Percentiles rank a stretch among this genome's conserved stretches.
phyloP scores from a whole-genome alignment of 2,888 invertebrate species.

The Oligia strigilis region DNA sequence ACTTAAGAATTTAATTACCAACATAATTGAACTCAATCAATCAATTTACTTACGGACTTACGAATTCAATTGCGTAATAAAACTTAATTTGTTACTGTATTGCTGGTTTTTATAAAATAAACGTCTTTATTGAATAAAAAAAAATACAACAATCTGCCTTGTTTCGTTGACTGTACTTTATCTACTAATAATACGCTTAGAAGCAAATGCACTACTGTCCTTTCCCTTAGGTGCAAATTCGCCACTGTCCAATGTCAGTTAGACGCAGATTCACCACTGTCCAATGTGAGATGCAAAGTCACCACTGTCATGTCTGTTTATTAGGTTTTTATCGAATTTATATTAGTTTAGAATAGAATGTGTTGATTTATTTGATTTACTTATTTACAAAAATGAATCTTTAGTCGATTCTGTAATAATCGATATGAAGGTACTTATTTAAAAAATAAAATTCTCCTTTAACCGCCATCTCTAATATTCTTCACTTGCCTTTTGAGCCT shows the following conservation, averaged over 20 bases:
- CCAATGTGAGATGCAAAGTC: slow-evolving; percentile 29
- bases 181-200: slow-evolving; percentile 1
- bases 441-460: no score
- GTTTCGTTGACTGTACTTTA: slow-evolving; percentile 27
- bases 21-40: not conserved
- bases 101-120: slow-evolving; percentile 12
- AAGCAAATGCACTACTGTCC: slow-evolving; percentile 16
- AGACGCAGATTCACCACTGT: slow-evolving; percentile 17
- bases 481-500: no score
- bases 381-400: no score
- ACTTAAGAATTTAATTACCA: slow-evolving; percentile 32
- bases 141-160: slow-evolving; percentile 17
- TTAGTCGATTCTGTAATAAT: no score
- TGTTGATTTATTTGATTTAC: no score
- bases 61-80: slow-evolving; percentile 1
- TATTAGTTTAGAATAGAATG: slow-evolving; percentile 19
- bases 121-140: not conserved
- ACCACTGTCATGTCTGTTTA: slow-evolving; percentile 20
- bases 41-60: slow-evolving; percentile 3
- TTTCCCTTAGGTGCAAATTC: not conserved
- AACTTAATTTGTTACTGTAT: slow-evolving; percentile 23
- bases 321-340: slow-evolving; percentile 19
- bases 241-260: slow-evolving; percentile 4
- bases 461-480: no score
- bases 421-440: no score